phyloP scores from a whole-genome alignment of 2,888 invertebrate species.

The Napeogenes inachia region DNA sequence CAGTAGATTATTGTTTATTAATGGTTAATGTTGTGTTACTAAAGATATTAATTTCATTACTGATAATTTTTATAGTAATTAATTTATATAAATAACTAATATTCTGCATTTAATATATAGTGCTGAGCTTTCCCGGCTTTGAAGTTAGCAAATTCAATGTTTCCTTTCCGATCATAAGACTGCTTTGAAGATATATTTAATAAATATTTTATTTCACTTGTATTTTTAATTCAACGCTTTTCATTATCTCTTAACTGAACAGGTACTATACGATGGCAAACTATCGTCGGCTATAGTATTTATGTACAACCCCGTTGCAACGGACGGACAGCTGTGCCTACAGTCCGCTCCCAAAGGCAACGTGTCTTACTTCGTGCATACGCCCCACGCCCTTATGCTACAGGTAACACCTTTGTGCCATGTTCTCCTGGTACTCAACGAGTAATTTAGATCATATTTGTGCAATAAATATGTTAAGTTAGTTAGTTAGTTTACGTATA shows the following conservation, averaged over 20 bases:
- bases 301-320: conserved; percentile 99
- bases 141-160: neutral
- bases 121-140: conserved; percentile 1
- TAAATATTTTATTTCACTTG: neutral
- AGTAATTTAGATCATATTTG: conserved; percentile 4
- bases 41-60: neutral
- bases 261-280: conserved; percentile 99
- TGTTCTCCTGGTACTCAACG: conserved; percentile 37
- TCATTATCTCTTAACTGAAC: conserved; percentile 30
- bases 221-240: neutral
- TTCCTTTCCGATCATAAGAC: neutral
- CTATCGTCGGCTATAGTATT: conserved; percentile 97
- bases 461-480: neutral
- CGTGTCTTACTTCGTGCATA: conserved; percentile 98
- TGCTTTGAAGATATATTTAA: neutral
- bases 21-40: neutral
- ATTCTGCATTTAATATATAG: neutral
- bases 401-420: conserved; percentile 80
- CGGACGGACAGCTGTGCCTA: conserved; percentile 98
- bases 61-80: neutral
- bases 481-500: too few relatives aligned
- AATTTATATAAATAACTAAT: neutral
- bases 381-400: conserved; percentile 99
- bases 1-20: too few relatives aligned
- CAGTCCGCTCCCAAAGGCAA: conserved; percentile 99